Evolutionary conservation across 2,113 vertebrate genomes (phyloP).

Genomic region (Chiloscyllium plagiosum): DNA sequence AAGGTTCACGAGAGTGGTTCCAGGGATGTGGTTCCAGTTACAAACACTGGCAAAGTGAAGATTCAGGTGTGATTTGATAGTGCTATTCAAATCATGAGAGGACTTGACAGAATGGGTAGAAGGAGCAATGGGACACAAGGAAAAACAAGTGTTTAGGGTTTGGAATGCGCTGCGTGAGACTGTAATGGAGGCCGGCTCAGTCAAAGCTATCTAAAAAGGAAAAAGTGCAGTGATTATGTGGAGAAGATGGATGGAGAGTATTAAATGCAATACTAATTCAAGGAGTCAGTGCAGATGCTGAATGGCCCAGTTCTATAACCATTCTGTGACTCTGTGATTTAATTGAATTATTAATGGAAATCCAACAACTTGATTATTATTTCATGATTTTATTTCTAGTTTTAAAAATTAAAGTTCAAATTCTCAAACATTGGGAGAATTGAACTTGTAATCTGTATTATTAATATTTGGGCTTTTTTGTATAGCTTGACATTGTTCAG

Average conservation of each 20-base stretch:
- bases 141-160: not conserved
- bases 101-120: not conserved
- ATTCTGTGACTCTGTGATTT: not conserved
- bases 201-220: not conserved
- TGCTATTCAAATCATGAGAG: not conserved
- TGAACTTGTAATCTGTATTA: not conserved
- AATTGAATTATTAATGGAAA: not conserved
- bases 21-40: no score
- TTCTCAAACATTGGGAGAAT: not conserved
- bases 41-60: not conserved
- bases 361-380: not conserved
- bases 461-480: not conserved
- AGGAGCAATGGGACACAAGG: no score
- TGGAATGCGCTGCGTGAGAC: not conserved
- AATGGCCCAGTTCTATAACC: not conserved
- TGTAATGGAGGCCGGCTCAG: not conserved
- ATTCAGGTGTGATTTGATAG: not conserved
- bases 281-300: not conserved
- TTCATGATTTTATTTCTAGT: not conserved
- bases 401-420: not conserved
- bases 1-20: no score
- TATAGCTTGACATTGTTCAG: not conserved
- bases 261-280: not conserved
- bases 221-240: not conserved
- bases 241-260: not conserved